These are phyloP conservation scores for Spisula subtruncata DNA, from an alignment of 2,888 invertebrate species.

Conservation along the genomic window DNA sequence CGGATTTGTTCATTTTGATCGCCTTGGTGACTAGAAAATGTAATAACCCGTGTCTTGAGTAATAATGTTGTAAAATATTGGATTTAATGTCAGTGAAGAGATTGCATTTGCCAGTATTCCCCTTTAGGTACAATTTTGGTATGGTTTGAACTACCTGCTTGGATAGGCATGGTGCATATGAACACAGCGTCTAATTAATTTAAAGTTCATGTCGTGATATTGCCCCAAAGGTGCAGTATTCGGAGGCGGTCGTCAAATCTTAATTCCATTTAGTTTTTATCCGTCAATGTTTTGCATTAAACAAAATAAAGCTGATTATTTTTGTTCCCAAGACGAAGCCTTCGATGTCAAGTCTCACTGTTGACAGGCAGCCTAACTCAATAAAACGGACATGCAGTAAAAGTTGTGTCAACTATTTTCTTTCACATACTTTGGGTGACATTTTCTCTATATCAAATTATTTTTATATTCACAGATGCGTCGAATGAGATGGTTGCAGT, in stretches of 20 bases:
- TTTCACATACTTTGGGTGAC: not conserved
- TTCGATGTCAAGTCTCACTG: not conserved
- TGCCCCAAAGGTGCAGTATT: not conserved
- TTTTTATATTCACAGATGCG: slow-evolving; percentile 9
- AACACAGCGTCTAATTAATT: not conserved
- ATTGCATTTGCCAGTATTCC: not conserved
- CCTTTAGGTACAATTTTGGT: not conserved
- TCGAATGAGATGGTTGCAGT: not conserved
- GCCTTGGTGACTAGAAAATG: not conserved
- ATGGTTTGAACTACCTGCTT: not conserved
- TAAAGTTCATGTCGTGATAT: not conserved
- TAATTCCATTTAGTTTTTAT: not conserved
- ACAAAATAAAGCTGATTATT: not conserved
- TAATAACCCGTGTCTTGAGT: slow-evolving; percentile 1
- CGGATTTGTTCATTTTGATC: not conserved
- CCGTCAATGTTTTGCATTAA: not conserved
- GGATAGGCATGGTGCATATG: not conserved
- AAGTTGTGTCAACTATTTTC: not conserved
- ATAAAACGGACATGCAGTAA: not conserved
- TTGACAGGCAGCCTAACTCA: slow-evolving; percentile 5
- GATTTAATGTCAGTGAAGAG: slow-evolving; percentile 1
- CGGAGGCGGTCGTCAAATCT: not conserved
- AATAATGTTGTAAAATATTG: slow-evolving; percentile 15
- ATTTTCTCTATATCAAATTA: not conserved
- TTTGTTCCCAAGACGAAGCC: not conserved